Evolutionary conservation across 2,113 vertebrate species (phyloP), one percentile per base, ranked within the genome.

Genomic region (Lucifuga dentata): DNA sequence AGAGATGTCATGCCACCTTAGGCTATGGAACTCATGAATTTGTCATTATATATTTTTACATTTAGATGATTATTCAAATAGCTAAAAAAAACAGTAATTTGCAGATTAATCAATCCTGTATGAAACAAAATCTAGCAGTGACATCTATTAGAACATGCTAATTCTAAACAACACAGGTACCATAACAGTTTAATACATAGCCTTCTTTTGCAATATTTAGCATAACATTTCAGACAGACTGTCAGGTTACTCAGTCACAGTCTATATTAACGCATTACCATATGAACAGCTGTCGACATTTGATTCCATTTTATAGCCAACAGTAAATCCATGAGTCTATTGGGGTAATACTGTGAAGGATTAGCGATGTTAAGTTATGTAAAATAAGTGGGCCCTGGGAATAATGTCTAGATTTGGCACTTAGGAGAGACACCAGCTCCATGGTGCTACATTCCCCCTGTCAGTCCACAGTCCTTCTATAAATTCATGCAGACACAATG

Each of bases 361-460:
- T 84, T 66, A 81, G 64, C 49, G 51, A 40, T 62, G 69, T 45
- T 51, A 53, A 17, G 62, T 82, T 78, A 72, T 78, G 66, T 58
- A 83, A 81, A 40, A 66, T 19, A 38, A 76, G 41, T 2, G 5
- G 36, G 29, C 29, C 68, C 43, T 65, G 78, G 78, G 76, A 85
- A 86, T 81, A 88, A 85, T 74, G 63, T 69, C 26, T 29, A 83
- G 70, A 82, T 81, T 67, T 81, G 73, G 38, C 55, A 81, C 77
- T 67, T 60, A 79, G 76, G 80, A 86, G 70, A 73, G 58, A 73
- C 61, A 82, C 68, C 76, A 56, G 78, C 48, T 50, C 44, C 80
- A 73, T 83, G 8, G 33, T 11, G 8, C 33, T 19, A 19, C 36
- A 36, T 90, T 82, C 67, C 69, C 52, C 72, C 29, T 1, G 46